Conservation (phyloP, 2,888 invertebrate genomes). For the Tipula unca region DNA sequence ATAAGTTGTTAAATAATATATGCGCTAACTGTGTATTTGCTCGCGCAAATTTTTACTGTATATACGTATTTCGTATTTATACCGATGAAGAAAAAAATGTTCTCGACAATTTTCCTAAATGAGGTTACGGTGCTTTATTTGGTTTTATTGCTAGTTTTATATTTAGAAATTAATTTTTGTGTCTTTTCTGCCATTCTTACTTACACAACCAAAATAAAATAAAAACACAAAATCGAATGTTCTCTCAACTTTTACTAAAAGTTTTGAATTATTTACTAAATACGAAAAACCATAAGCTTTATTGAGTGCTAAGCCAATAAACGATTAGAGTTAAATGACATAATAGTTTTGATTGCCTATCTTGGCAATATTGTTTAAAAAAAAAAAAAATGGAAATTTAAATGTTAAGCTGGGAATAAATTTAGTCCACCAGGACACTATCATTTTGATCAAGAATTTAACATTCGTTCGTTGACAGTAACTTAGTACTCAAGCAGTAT, state of each 20-base stretch:
- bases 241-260: not conserved
- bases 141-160: not conserved
- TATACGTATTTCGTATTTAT: not conserved
- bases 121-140: slow-evolving; percentile 1
- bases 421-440: no score
- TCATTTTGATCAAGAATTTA: no score
- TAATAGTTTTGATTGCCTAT: not conserved
- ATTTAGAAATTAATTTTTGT: not conserved
- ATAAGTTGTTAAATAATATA: not conserved
- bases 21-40: not conserved
- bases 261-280: no score
- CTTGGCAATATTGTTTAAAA: no score
- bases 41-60: not conserved
- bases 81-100: not conserved
- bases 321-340: not conserved
- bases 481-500: no score
- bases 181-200: not conserved
- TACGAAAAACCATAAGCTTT: not conserved
- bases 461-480: no score
- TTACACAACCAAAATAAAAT: not conserved
- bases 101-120: not conserved
- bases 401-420: no score
- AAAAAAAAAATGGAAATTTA: no score
- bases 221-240: not conserved
- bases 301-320: not conserved